Percentiles rank a stretch among this genome's conserved stretches.
Evolutionary conservation across 2,113 vertebrate genomes (phyloP).

Genomic region (Hippocampus barbouri): DNA sequence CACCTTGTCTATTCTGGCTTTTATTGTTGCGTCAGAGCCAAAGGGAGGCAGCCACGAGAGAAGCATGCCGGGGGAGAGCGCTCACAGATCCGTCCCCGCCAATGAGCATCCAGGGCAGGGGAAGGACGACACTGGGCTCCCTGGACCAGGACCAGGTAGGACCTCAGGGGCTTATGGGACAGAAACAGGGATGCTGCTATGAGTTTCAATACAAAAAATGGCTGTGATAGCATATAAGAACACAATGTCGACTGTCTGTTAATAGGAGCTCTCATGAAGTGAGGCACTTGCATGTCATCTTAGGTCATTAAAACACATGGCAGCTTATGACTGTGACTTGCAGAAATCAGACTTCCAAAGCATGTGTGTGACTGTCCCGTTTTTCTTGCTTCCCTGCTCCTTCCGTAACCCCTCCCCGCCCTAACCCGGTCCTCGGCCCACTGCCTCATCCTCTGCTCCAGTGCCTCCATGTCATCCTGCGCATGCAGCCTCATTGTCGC

Average conservation of each 20-base stretch:
- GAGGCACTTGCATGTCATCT: slow-evolving; percentile 33
- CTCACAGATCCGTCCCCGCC: slow-evolving; percentile 62
- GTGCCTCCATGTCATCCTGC: slow-evolving; percentile 19
- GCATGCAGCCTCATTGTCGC: slow-evolving; percentile 27
- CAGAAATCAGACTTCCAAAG: slow-evolving; percentile 4
- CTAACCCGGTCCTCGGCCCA: slow-evolving; percentile 17
- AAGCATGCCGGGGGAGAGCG: slow-evolving; percentile 77
- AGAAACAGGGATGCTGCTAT: neutral
- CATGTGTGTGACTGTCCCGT: neutral
- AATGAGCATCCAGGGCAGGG: slow-evolving; percentile 62
- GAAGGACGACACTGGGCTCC: slow-evolving; percentile 65
- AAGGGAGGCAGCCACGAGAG: slow-evolving; percentile 42
- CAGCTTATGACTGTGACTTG: slow-evolving; percentile 5
- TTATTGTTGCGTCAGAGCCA: slow-evolving; percentile 69
- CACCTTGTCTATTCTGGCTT: slow-evolving; percentile 62
- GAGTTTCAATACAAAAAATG: neutral
- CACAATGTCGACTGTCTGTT: neutral
- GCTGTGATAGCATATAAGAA: neutral
- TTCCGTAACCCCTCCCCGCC: neutral
- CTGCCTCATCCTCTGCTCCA: slow-evolving; percentile 12
- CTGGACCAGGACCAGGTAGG: slow-evolving; percentile 78
- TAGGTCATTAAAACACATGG: neutral
- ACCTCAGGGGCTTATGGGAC: slow-evolving; percentile 23
- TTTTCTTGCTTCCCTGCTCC: neutral
- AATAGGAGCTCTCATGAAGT: neutral